Evolutionary conservation across 2,113 vertebrate species (phyloP), one percentile per base, ranked within the genome.

Genomic region (Ochotona curzoniae): DNA sequence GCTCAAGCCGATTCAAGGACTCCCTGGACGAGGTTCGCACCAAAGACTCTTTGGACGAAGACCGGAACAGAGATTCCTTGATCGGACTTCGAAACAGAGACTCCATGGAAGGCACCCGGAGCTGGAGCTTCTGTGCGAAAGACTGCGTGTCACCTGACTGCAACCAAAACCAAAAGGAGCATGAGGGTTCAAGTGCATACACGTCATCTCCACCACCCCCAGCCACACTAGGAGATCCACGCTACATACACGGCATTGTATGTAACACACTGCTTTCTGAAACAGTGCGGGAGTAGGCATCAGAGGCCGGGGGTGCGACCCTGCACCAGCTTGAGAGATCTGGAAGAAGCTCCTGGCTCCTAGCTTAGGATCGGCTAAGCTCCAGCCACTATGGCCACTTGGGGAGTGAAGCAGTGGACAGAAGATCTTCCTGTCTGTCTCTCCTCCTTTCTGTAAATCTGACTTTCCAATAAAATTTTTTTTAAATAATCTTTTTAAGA

Each of bases 31-130:
- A 96, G 15, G 98, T 99, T 87, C 98, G 98, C 35, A 98, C 98
- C 82, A 99, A 97, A 89, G 97, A 99, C 87, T 99, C 99, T 97
- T 99, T 99, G 1, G 99, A 99, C 60, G 99, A 97, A 44, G 99
- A 99, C 87, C 97, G 98, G 90, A 99, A 99, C 8, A 99, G 97
- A 67, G 97, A 98, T 80, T 99, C 99, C 69, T 98, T 99, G 38
- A 98, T 97, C 0, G 99, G 98, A 84, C 98, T 99, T 73, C 98
- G 98, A 95, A 99, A 98, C 95, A 99, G 94, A 64, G 99, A 99
- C 97, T 99, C 99, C 98, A 99, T 83, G 1, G 99, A 99, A 51
- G 99, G 98, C 71, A 99, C 99, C 69, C 98, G 98, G 89, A 99
- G 98, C 95, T 99, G 99, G 67, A 99, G 98, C 96, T 99, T 99